Conservation (phyloP, 2,113 vertebrate species). For the Galeopterus variegatus region DNA sequence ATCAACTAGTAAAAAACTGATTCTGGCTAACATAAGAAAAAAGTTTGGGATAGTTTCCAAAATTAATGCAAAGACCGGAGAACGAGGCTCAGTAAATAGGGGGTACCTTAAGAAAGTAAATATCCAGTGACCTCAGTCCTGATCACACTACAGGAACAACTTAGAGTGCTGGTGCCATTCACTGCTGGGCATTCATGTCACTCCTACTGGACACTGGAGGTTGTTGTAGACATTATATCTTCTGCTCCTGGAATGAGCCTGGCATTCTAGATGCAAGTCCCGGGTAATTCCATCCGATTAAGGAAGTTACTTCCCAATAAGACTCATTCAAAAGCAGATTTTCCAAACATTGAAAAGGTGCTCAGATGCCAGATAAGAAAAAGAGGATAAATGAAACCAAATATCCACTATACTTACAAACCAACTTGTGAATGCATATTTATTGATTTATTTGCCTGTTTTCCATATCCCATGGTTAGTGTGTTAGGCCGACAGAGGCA, state of each 20-base stretch:
- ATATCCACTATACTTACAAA: neutral
- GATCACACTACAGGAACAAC: neutral
- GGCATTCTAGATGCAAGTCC: neutral
- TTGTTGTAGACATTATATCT: neutral
- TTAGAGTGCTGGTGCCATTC: neutral
- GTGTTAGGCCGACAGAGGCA: neutral
- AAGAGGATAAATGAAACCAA: neutral
- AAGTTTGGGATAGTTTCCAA: neutral
- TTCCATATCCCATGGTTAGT: neutral
- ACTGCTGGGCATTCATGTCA: neutral
- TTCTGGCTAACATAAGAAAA: neutral
- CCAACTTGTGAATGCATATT: neutral
- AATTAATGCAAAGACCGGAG: neutral
- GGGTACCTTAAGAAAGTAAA: neutral
- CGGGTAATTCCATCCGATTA: neutral
- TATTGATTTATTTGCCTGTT: neutral
- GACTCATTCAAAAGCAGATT: neutral
- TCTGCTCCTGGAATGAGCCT: neutral
- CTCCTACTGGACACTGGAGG: neutral
- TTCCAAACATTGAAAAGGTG: neutral
- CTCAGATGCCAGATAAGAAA: neutral
- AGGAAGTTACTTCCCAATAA: neutral
- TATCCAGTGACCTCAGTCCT: neutral
- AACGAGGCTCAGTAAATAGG: neutral
- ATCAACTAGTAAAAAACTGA: neutral